phyloP scores from a whole-genome alignment of 2,113 vertebrate species.

The Myotis lucifugus region DNA sequence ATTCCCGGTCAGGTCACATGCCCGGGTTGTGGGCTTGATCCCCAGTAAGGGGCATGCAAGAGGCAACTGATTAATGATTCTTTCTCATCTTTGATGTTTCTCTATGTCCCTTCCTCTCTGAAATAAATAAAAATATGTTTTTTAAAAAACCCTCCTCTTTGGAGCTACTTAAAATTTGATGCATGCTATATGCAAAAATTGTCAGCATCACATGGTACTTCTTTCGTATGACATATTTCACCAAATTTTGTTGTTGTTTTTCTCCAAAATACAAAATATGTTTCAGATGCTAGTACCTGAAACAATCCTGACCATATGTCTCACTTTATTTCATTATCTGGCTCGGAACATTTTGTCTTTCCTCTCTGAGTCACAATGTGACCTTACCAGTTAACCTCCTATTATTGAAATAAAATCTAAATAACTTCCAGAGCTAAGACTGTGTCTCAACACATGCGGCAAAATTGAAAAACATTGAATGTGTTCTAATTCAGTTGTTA shows the following conservation, averaged over 20 bases:
- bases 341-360: constrained; percentile 57
- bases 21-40: too few relatives aligned
- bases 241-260: neutral
- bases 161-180: neutral
- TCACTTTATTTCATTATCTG: constrained; percentile 11
- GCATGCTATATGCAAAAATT: neutral
- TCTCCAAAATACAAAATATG: neutral
- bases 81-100: too few relatives aligned
- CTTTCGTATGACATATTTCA: neutral
- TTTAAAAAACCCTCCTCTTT: neutral
- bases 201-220: neutral
- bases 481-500: neutral
- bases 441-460: neutral
- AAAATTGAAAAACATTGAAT: neutral
- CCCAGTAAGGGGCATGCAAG: too few relatives aligned
- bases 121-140: too few relatives aligned
- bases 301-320: neutral
- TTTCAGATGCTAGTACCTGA: neutral
- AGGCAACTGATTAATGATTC: too few relatives aligned
- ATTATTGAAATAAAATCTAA: constrained; percentile 53
- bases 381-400: constrained; percentile 41
- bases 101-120: too few relatives aligned
- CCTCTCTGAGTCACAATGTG: constrained; percentile 19
- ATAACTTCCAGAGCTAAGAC: neutral
- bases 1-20: too few relatives aligned